These are phyloP conservation scores for Lipophrys pholis DNA, from an alignment of 2,113 vertebrate genomes.

Conservation along the genomic window DNA sequence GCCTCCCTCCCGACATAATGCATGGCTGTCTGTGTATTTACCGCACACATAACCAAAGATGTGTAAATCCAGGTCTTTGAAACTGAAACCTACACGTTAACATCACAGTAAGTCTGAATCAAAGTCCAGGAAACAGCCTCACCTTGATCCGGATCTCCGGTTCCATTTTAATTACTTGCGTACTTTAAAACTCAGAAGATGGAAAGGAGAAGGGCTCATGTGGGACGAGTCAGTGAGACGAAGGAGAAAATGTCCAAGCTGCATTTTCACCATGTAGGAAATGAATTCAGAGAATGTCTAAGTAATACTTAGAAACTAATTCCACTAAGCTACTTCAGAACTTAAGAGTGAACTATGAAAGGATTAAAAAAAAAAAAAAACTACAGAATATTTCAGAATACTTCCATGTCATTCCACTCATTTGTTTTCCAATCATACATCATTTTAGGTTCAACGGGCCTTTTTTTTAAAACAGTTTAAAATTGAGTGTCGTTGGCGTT, in stretches of 20 bases:
- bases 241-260: neutral
- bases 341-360: too few relatives aligned
- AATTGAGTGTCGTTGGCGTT: too few relatives aligned
- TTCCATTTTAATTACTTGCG: constrained; percentile 58
- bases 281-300: neutral
- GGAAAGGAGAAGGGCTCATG: constrained; percentile 1
- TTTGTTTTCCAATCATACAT: too few relatives aligned
- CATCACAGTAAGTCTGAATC: constrained; percentile 41
- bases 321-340: too few relatives aligned
- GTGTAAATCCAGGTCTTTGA: constrained; percentile 41
- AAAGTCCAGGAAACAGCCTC: constrained; percentile 35
- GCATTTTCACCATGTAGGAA: neutral
- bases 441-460: too few relatives aligned
- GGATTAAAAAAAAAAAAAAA: too few relatives aligned
- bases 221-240: neutral
- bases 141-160: constrained; percentile 24
- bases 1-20: constrained; percentile 83
- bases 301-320: neutral
- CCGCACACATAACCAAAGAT: constrained; percentile 18
- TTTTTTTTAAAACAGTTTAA: too few relatives aligned
- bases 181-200: constrained; percentile 15
- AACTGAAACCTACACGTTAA: constrained; percentile 40
- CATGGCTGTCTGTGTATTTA: constrained; percentile 73
- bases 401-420: too few relatives aligned
- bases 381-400: too few relatives aligned